Base-by-base conservation (phyloP, 1,140 invertebrate species). In the Platyscapa corneri region DNA sequence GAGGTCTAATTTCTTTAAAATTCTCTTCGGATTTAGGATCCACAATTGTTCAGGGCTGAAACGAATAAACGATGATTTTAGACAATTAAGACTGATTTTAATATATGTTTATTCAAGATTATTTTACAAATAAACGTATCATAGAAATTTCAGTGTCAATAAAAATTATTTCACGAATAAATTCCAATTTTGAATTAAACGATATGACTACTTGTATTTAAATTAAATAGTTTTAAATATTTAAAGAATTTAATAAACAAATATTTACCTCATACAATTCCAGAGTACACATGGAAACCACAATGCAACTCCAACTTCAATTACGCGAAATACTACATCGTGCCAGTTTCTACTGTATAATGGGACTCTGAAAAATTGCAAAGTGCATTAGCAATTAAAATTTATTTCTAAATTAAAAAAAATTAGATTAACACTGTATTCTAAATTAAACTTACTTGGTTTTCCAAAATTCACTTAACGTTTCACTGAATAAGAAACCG, bases 281-380 rank as follows among this genome's bases (percentile, higher is more conserved):
- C 98, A 99, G 42, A 99, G 94, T 27, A 97, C 97, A 93, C 98
- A 98, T 3, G 98, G 98, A 93, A 98, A 98, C 98, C 98, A 99
- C 87, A 99, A 91, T 85, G 96, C 97, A 76, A 98, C 97, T n/a
- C 97, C 98, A 88, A 98, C 97, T 95, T 99, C 98, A 77, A 97
- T 97, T 67, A 98, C 94, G 34, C 97, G 96, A 92, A 98, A 98
- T 84, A 98, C 95, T 86, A 99, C 94, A 92, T 98, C 97, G 93
- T 98, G 97, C 95, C 96, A 97, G 93, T 98, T 99, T 88, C 97
- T 95, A 32, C 97, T 97, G 84, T 97, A 95, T 16, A 98, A 94
- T 49, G 97, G 97, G 77, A 98, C 97, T 90, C 97, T 98, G 88
- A 92, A 87, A 46, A 46, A 79, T 46, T 85, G 70, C 80, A 37